phyloP scores from a whole-genome alignment of 2,888 invertebrate species.

The Conomelus anceps region DNA sequence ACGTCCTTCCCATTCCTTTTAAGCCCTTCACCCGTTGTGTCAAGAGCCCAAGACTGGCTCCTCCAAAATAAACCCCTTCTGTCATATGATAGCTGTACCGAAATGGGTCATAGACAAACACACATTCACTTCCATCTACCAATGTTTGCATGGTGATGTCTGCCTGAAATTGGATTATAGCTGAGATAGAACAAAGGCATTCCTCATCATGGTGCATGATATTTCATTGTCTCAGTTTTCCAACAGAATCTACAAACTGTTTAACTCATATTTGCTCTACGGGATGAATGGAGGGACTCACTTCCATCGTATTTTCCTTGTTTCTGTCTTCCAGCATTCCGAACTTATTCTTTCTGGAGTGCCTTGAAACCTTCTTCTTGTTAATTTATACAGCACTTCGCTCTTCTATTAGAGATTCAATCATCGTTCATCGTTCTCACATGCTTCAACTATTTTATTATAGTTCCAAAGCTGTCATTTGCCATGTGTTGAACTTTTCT shows the following conservation, averaged over 20 bases:
- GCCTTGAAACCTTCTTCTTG: too few relatives aligned
- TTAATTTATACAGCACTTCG: too few relatives aligned
- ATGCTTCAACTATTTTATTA: not conserved
- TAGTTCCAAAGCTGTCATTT: not conserved
- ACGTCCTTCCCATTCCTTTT: too few relatives aligned
- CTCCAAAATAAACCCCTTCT: not conserved
- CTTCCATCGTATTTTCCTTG: not conserved
- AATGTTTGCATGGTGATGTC: not conserved
- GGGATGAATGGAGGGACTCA: not conserved
- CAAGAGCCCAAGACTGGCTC: not conserved
- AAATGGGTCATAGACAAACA: not conserved
- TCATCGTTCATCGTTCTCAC: not conserved
- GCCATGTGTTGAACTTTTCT: too few relatives aligned
- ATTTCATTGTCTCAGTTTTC: not conserved
- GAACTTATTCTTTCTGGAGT: too few relatives aligned
- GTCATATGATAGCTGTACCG: not conserved
- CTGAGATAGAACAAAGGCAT: not conserved
- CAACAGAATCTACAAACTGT: not conserved
- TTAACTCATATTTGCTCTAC: not conserved
- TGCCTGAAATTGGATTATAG: not conserved
- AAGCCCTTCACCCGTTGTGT: not conserved
- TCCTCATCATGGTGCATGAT: not conserved
- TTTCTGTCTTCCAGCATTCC: not conserved
- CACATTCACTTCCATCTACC: not conserved
- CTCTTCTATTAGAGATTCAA: not conserved